Conservation (phyloP, 2,888 invertebrate genomes). For the Embidobia sp. region DNA sequence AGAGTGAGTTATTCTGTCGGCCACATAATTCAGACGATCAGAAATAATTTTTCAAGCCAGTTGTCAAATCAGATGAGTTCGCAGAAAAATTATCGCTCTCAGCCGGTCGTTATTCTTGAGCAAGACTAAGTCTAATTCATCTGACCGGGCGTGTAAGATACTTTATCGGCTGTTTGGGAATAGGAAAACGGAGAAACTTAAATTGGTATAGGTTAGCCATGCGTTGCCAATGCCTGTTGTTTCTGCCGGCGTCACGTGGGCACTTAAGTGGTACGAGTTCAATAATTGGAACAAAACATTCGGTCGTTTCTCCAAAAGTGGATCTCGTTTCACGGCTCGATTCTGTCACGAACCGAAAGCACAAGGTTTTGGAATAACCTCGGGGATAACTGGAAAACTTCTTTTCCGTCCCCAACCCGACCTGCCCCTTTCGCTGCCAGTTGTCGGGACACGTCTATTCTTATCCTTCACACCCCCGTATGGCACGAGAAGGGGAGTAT, state of each 20-base stretch:
- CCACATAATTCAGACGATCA: slow-evolving; percentile 39
- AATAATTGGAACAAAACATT: slow-evolving; percentile 77
- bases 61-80: slow-evolving; percentile 26
- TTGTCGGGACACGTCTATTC: slow-evolving; percentile 64
- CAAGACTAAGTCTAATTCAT: too few species aligned
- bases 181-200: slow-evolving; percentile 42
- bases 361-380: slow-evolving; percentile 57
- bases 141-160: too few species aligned
- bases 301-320: slow-evolving; percentile 65
- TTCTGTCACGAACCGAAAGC: slow-evolving; percentile 80
- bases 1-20: slow-evolving; percentile 31
- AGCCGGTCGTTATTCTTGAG: too few species aligned
- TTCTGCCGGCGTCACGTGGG: slow-evolving; percentile 1
- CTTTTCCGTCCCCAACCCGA: slow-evolving; percentile 69
- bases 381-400: slow-evolving; percentile 81
- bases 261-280: slow-evolving; percentile 63
- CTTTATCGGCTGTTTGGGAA: too few species aligned
- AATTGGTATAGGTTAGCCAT: slow-evolving; percentile 47
- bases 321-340: slow-evolving; percentile 82
- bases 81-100: slow-evolving; percentile 20
- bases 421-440: slow-evolving; percentile 58
- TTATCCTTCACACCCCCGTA: slow-evolving; percentile 67
- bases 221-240: slow-evolving; percentile 53
- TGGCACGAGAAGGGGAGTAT: slow-evolving; percentile 78
- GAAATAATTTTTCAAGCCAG: slow-evolving; percentile 37